Base-by-base conservation (phyloP, 1,140 invertebrate species). In the Papilio helenus region DNA sequence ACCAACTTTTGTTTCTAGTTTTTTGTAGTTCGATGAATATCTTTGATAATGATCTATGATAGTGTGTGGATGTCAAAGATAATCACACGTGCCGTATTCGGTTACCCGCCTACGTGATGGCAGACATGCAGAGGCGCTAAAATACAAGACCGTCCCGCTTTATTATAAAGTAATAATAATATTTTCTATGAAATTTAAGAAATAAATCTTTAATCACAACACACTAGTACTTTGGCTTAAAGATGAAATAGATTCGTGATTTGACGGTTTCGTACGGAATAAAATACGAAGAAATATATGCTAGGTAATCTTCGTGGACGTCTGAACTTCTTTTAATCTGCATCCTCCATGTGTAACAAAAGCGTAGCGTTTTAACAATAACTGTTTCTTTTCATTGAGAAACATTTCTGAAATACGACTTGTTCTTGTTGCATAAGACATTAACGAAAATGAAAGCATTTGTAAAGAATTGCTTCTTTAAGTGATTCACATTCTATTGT, bases 391-490 rank as follows among this genome's bases (percentile, higher is more conserved):
- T 61, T 68, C 61, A 68, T 26, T 68, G 23, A 68, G 4, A 12
- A 29, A 68, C 14, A 68, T 68, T 44, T 72, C 44, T 46, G 4
- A 49, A 74, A 46, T 16, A 49, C 39, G 14, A 74, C n/a, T 74
- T 16, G 20, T 74, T 20, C 72, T 42, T 16, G 34, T 71, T 71
- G 16, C 34, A 42, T 18, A 20, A 74, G 20, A 49, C 44, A 44
- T 74, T 46, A 74, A 74, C 42, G 23, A 46, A 74, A 74, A 46
- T 49, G 72, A 74, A 74, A 74, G 1, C 44, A 74, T 12, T 74
- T 49, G 9, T 74, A 74, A 74, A 44, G 44, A 9, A 14, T 73
- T 42, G 72, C 42, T 74, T 51, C 39, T 44, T 74, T 14, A 74
- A 26, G n/a, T 29, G n/a, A 23, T 74, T 74, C 44, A 74, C 23